Percentiles rank a stretch among this genome's conserved stretches.
Evolutionary conservation across 2,888 invertebrate species (phyloP).

Genomic region (Suillia variegata): DNA sequence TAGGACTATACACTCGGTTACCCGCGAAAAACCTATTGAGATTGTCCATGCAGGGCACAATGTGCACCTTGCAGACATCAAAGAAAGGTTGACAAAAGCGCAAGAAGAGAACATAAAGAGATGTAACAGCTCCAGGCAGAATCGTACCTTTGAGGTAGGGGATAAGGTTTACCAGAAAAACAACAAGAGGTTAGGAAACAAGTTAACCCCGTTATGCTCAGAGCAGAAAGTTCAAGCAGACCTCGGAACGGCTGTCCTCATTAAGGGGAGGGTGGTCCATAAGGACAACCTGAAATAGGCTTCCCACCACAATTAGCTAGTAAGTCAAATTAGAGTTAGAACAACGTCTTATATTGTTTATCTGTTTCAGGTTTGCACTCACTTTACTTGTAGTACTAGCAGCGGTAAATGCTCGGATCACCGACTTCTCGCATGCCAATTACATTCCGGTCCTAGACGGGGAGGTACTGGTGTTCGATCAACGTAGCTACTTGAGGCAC

Average conservation of each 20-base stretch:
- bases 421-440: background rate
- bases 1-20: conserved; percentile 14
- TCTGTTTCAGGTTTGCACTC: conserved; percentile 6
- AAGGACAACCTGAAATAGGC: too few species aligned
- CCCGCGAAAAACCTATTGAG: background rate
- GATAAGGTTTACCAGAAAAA: conserved; percentile 19
- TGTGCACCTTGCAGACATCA: background rate
- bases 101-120: background rate
- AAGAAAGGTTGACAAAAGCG: background rate
- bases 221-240: too few species aligned
- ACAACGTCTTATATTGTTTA: conserved; percentile 8
- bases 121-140: conserved; percentile 14
- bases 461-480: background rate
- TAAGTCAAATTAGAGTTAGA: conserved; percentile 9
- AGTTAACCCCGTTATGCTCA: too few species aligned
- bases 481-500: background rate
- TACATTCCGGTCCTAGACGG: background rate
- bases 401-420: too few species aligned
- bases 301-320: conserved; percentile 4
- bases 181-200: too few species aligned
- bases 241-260: conserved; percentile 10
- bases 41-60: background rate
- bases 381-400: conserved; percentile 9
- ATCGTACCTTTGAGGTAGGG: conserved; percentile 18
- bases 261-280: too few species aligned